Base-by-base conservation (phyloP, 2,888 invertebrate genomes). In the Eupeodes latifasciatus region DNA sequence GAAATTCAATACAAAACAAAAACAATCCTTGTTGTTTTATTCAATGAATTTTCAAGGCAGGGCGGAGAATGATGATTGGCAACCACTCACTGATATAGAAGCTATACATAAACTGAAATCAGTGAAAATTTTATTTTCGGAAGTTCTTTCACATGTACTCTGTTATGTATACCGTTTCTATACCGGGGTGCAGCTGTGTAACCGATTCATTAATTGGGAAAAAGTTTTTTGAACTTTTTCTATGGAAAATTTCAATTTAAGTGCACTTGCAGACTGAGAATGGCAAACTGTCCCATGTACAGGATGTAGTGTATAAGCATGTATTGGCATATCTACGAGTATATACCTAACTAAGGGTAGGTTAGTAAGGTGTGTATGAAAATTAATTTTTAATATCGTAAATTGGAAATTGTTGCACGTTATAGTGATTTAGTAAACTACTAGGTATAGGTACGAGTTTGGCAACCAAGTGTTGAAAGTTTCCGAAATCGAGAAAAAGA, bases 301-400 rank as follows among this genome's bases (percentile, higher is more conserved):
- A 40, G 5, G 40, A 9, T 5, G 3, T 27, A 27, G 27, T 40
- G 0, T 40, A 40, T 40, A 40, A 9, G 6, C 5, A 9, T 40
- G 40, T 40, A 47, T 27, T 81, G 66, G 12, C 55, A 81, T 67
- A 59, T 7, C n/a, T 51, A n/a, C 19, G 19, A 19, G 19, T 12
- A 27, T 51, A 12, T 49, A 14, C 49, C 4, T 0, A 3, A 27
- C 40, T 51, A 14, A 5, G 51, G 12, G 51, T 57, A 27, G 27
- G 27, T 27, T 27, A 27, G 27, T 27, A 3, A 27, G 27, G 62
- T 55, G 53, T 11, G 49, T 44, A 5, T 11, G 66, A 59, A 79
- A 79, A 78, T 83, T 66, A 51, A 53, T 66, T 78, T 72, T 72
- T 61, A 77, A 57, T 69, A 51, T 67, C 34, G 51, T 12, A 53